Evolutionary conservation across 2,113 vertebrate species (phyloP).

Genomic region (Stigmatopora argus): DNA sequence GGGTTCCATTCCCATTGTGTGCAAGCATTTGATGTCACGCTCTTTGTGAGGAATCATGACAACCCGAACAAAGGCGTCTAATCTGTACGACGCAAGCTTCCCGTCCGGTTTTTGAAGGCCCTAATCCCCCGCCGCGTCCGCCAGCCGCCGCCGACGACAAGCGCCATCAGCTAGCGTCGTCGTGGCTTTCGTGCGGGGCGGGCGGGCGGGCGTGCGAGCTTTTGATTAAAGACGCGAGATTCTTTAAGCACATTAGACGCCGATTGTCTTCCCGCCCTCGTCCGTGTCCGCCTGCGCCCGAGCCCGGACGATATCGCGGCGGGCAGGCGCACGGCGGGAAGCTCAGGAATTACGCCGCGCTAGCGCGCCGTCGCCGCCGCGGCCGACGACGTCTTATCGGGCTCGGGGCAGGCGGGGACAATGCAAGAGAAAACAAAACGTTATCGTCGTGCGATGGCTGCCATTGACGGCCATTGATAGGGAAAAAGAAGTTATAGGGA

Average conservation of each 20-base stretch:
- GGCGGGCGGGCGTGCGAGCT: conserved; percentile 74
- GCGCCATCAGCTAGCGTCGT: conserved; percentile 46
- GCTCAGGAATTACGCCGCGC: conserved; percentile 55
- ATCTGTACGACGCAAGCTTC: conserved; percentile 31
- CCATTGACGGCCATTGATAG: background rate
- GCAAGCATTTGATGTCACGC: background rate
- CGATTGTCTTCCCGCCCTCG: conserved; percentile 73
- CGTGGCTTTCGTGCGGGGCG: conserved; percentile 69
- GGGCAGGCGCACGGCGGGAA: conserved; percentile 55
- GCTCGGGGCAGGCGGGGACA: conserved; percentile 47
- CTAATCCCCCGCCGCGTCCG: conserved; percentile 41
- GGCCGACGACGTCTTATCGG: conserved; percentile 44
- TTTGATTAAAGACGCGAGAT: conserved; percentile 76
- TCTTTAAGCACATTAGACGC: conserved; percentile 76
- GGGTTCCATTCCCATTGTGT: background rate
- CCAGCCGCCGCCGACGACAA: conserved; percentile 63
- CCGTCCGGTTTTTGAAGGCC: conserved; percentile 21
- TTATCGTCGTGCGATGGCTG: background rate
- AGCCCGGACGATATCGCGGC: conserved; percentile 58
- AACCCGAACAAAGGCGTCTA: conserved; percentile 16
- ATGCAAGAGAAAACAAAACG: conserved; percentile 29
- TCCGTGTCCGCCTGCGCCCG: conserved; percentile 73
- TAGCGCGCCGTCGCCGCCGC: conserved; percentile 28
- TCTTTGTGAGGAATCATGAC: conserved; percentile 8
- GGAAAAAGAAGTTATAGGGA: background rate